These are phyloP conservation scores for Psilopogon haemacephalus DNA, from an alignment of 2,113 vertebrate species.

Conservation along the genomic window DNA sequence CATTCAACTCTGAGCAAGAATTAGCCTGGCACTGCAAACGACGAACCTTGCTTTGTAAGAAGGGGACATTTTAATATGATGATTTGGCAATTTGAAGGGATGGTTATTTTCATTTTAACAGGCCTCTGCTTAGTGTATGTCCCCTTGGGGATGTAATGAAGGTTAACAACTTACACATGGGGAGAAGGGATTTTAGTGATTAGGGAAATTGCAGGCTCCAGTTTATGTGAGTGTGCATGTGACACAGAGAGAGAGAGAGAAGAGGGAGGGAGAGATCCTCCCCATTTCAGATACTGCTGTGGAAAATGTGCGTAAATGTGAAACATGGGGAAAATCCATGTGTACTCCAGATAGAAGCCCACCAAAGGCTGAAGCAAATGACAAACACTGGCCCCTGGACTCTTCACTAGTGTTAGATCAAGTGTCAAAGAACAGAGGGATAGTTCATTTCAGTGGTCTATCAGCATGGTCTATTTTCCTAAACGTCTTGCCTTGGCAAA, in stretches of 20 bases:
- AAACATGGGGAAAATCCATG: slow-evolving; percentile 9
- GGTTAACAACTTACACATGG: slow-evolving; percentile 67
- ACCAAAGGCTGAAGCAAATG: slow-evolving; percentile 48
- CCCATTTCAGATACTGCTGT: slow-evolving; percentile 6
- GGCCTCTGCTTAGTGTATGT: slow-evolving; percentile 57
- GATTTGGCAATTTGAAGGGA: slow-evolving; percentile 55
- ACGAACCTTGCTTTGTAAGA: slow-evolving; percentile 23
- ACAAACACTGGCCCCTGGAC: not conserved
- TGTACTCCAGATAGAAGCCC: slow-evolving; percentile 19
- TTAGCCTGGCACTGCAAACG: slow-evolving; percentile 28
- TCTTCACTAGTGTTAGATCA: slow-evolving; percentile 13
- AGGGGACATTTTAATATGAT: slow-evolving; percentile 54
- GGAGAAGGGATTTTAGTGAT: slow-evolving; percentile 62
- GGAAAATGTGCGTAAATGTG: slow-evolving; percentile 27
- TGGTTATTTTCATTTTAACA: slow-evolving; percentile 72
- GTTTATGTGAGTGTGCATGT: slow-evolving; percentile 33
- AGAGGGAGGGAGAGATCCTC: not conserved
- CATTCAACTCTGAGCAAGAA: slow-evolving; percentile 27
- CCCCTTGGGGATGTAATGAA: slow-evolving; percentile 53
- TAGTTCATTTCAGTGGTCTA: not conserved
- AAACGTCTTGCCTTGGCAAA: not conserved
- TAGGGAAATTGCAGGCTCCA: slow-evolving; percentile 60
- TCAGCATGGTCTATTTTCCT: not conserved
- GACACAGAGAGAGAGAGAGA: not conserved
- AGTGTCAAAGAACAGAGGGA: not conserved